phyloP scores from a whole-genome alignment of 1,140 invertebrate genomes.

The Camponotus pennsylvanicus region DNA sequence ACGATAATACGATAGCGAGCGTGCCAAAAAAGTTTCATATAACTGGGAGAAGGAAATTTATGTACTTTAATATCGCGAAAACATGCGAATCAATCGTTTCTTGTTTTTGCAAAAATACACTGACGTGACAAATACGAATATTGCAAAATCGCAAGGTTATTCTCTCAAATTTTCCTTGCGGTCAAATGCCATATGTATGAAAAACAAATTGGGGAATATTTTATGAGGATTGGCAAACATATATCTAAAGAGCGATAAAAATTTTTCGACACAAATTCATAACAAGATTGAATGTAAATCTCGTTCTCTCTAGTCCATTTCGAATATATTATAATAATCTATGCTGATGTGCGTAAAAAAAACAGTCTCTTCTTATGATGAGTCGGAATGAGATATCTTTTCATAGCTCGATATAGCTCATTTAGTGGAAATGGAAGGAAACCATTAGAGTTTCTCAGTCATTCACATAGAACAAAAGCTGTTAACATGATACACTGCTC shows the following conservation, averaged over 20 bases:
- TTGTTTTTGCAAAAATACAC: background rate
- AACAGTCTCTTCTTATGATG: background rate
- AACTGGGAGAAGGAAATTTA: background rate
- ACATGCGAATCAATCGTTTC: slow-evolving; percentile 58
- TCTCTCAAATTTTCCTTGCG: background rate
- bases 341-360: background rate
- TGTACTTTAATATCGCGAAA: background rate
- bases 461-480: slow-evolving; percentile 15
- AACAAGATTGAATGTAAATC: no score
- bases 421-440: slow-evolving; percentile 5
- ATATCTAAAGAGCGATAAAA: no score
- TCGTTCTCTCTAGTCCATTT: no score
- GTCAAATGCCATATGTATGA: background rate
- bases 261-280: no score
- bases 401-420: background rate
- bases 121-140: background rate
- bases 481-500: background rate
- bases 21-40: background rate
- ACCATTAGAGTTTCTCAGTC: slow-evolving; percentile 1
- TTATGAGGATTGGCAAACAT: no score
- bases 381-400: background rate
- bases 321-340: background rate
- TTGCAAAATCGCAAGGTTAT: background rate
- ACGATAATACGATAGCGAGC: background rate
- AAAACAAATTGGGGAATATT: background rate